phyloP scores from a whole-genome alignment of 2,797 vertebrate genomes.

The Xenentodon cancila region DNA sequence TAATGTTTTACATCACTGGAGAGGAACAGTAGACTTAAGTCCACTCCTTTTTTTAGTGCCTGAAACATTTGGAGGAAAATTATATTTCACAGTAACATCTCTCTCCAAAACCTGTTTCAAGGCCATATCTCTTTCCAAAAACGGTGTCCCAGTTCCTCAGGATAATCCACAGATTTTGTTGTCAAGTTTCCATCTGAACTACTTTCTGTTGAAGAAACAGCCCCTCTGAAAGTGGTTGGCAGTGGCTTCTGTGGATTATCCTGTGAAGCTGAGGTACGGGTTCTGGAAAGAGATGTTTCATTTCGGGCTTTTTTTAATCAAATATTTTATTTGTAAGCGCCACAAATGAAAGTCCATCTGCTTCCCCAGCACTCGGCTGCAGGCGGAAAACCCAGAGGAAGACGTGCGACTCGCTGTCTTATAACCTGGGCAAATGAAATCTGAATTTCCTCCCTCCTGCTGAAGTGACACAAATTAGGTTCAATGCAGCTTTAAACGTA shows the following conservation, averaged over 20 bases:
- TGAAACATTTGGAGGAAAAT: conserved; percentile 1
- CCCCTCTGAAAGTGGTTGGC: conserved; percentile 30
- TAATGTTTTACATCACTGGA: no score
- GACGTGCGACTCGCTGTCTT: not conserved
- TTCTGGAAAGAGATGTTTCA: conserved; percentile 26
- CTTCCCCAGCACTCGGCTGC: not conserved
- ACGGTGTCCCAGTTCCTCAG: conserved; percentile 31
- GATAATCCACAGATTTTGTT: conserved; percentile 40
- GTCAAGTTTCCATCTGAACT: conserved; percentile 44
- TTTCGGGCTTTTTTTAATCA: conserved; percentile 15
- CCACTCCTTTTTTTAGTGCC: conserved; percentile 3
- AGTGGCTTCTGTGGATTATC: conserved; percentile 26
- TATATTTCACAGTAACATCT: conserved; percentile 1
- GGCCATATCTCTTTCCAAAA: conserved; percentile 27
- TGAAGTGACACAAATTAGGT: not conserved
- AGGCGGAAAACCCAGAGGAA: not conserved
- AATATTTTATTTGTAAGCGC: conserved; percentile 15
- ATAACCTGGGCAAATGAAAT: conserved; percentile 11
- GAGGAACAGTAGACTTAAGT: not conserved
- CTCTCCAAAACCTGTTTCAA: conserved; percentile 34
- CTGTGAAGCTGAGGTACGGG: conserved; percentile 3
- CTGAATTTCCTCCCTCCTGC: not conserved
- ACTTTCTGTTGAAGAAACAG: conserved; percentile 29
- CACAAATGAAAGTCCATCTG: conserved; percentile 36
- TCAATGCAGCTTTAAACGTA: conserved; percentile 12